Evolutionary conservation across 2,888 invertebrate genomes (phyloP), one percentile per base, ranked within the genome.

Genomic region (Nebria brevicollis): DNA sequence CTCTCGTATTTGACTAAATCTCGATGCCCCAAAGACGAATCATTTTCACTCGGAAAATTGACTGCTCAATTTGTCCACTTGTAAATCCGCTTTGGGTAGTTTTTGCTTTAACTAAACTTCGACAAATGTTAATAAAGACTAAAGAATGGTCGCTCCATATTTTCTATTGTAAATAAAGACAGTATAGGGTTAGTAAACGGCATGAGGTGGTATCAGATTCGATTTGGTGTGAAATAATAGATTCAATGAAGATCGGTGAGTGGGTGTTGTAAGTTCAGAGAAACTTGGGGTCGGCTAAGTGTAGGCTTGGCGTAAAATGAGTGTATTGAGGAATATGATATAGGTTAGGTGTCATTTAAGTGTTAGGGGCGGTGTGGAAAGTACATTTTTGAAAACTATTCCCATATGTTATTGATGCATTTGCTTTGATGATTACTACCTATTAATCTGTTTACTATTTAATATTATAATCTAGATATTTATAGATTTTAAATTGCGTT

Each of bases 51-150:
- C 73, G 43, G 3, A 4, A 34, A 34, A 73, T 73, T 41, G 73
- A 73, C 73, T 73, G 73, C 20, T 73, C 73, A 73, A 73, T 73
- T 73, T 73, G 73, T 73, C 43, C 73, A 41, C 73, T 41, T 73
- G 26, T 34, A 10, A 25, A 13, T 72, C 7, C 13, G n/a, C 13
- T 66, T 34, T 34, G 34, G 34, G 34, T 20, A 20, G 20, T 20
- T 20, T 20, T 20, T 20, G 20, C 20, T 20, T 20, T 20, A 20
- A 20, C 20, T 20, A 20, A 20, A 20, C 20, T 20, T 20, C 20
- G 20, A 20, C 20, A 20, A 34, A 34, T 34, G 34, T 34, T 34
- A 34, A 34, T 34, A 34, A 1, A 4, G 5, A 34, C 34, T 34
- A 34, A 34, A 34, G 34, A 34, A 34, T 34, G 54, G 54, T 54